These are phyloP conservation scores for Miniopterus natalensis DNA, from an alignment of 2,113 vertebrate species.

Conservation along the genomic window DNA sequence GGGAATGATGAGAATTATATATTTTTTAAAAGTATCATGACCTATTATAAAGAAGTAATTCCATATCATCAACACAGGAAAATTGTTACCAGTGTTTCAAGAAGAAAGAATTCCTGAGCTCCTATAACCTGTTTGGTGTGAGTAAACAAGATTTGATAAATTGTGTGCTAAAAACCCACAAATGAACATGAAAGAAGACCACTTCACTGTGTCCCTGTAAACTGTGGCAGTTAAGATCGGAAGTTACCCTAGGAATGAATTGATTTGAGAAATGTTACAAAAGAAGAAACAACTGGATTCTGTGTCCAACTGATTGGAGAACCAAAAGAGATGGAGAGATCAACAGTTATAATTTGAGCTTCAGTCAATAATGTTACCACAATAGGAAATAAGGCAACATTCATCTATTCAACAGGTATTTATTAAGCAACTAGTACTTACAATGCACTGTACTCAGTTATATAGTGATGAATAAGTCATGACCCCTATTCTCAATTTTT, in stretches of 20 bases:
- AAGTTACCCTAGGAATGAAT: not conserved
- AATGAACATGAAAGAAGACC: not conserved
- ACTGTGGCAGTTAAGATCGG: not conserved
- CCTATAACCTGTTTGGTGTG: not conserved
- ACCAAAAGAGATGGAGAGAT: not conserved
- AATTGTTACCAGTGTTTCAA: not conserved
- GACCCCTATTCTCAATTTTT: not conserved
- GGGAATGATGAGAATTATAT: not conserved
- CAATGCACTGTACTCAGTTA: not conserved
- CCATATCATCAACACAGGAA: not conserved
- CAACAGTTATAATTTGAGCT: not conserved
- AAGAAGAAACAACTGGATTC: not conserved
- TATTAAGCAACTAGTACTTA: not conserved
- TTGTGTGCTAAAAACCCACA: not conserved
- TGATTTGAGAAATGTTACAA: not conserved
- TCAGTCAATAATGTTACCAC: not conserved
- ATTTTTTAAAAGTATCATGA: not conserved
- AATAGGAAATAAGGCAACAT: not conserved
- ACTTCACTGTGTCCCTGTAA: not conserved
- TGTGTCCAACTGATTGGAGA: not conserved
- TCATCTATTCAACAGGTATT: slow-evolving; percentile 9
- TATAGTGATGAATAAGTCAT: not conserved
- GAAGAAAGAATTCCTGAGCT: not conserved
- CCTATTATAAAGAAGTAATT: not conserved
- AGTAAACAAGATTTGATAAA: not conserved